phyloP scores from a whole-genome alignment of 2,888 invertebrate species.

The Shargacucullia verbasci region DNA sequence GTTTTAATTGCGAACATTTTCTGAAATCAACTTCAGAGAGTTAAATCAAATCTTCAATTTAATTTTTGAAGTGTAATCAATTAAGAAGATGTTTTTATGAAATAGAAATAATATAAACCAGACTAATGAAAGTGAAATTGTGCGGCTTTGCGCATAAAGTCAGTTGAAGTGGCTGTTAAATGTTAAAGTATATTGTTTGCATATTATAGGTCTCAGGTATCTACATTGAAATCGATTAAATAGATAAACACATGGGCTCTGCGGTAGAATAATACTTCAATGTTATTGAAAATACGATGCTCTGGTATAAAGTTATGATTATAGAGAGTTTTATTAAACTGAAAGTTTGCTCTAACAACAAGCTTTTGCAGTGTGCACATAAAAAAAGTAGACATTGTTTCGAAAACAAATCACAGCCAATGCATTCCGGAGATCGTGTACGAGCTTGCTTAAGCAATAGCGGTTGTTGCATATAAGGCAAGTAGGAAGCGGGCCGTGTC shows the following conservation, averaged over 20 bases:
- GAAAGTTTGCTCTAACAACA: too few relatives aligned
- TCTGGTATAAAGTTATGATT: too few relatives aligned
- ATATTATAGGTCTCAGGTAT: neutral
- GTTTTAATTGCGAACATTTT: conserved; percentile 63
- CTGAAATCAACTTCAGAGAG: conserved; percentile 26
- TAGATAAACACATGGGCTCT: too few relatives aligned
- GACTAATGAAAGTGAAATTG: conserved; percentile 19
- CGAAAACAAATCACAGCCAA: conserved; percentile 38
- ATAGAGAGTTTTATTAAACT: too few relatives aligned
- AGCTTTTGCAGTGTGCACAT: conserved; percentile 14
- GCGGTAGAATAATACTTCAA: too few relatives aligned
- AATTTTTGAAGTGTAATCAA: conserved; percentile 31
- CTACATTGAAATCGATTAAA: too few relatives aligned
- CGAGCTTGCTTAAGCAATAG: conserved; percentile 64
- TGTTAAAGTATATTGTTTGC: conserved; percentile 24
- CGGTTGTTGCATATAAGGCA: conserved; percentile 79
- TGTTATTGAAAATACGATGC: too few relatives aligned
- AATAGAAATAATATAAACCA: conserved; percentile 11
- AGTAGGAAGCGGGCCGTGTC: conserved; percentile 75
- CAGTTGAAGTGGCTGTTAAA: conserved; percentile 21
- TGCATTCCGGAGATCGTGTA: conserved; percentile 53
- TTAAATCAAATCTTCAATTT: conserved; percentile 27
- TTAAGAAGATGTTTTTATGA: conserved; percentile 15
- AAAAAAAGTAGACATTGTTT: conserved; percentile 42
- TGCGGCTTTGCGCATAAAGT: conserved; percentile 4